phyloP scores from a whole-genome alignment of 2,797 vertebrate genomes.

The Pangasius djambal region DNA sequence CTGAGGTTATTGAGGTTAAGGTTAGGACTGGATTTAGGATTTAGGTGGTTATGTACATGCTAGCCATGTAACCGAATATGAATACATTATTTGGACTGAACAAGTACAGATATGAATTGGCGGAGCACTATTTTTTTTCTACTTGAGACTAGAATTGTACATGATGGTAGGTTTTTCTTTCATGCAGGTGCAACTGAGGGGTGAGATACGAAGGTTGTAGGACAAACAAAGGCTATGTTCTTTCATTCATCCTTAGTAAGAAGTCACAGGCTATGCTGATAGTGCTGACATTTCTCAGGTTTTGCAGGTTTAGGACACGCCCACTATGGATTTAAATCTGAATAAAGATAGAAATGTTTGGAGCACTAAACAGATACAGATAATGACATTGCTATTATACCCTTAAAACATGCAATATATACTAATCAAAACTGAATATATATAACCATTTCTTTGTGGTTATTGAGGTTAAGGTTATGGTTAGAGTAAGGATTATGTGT shows the following conservation, averaged over 20 bases:
- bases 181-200: background rate
- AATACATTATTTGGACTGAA: background rate
- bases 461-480: background rate
- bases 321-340: background rate
- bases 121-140: background rate
- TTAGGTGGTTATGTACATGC: background rate
- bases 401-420: background rate
- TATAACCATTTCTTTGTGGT: background rate
- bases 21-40: background rate
- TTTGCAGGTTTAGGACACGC: background rate
- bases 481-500: background rate
- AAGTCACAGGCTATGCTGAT: background rate
- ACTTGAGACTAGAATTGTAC: background rate
- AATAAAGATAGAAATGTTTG: background rate
- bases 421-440: background rate
- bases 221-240: background rate
- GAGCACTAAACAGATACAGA: background rate
- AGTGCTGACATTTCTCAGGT: background rate
- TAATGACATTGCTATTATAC: background rate
- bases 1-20: background rate
- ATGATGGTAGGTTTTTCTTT: background rate
- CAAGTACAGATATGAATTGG: background rate
- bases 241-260: background rate
- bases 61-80: background rate
- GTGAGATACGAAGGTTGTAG: too few relatives aligned